Conservation (phyloP, 2,113 vertebrate genomes). For the Scomber scombrus region DNA sequence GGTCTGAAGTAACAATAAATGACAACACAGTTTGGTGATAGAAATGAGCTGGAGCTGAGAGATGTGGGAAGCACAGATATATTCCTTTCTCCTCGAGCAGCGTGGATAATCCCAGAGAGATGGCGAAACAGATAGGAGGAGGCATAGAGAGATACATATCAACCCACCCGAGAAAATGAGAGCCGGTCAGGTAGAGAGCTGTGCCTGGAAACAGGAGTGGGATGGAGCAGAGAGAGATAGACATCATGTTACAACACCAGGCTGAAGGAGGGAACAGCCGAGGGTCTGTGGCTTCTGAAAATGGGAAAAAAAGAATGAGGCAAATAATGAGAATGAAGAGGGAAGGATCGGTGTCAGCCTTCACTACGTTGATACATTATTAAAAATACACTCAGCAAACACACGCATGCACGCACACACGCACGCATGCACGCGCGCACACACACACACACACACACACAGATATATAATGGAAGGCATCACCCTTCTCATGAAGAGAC, state of each 20-base stretch:
- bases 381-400: slow-evolving; percentile 47
- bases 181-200: slow-evolving; percentile 20
- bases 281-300: neutral
- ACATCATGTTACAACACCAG: slow-evolving; percentile 8
- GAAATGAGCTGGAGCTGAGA: slow-evolving; percentile 15
- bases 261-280: slow-evolving; percentile 8
- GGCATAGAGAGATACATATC: slow-evolving; percentile 39
- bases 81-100: neutral
- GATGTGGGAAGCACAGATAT: slow-evolving; percentile 26
- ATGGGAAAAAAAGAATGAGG: slow-evolving; percentile 11
- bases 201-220: slow-evolving; percentile 18
- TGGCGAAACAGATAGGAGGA: slow-evolving; percentile 38
- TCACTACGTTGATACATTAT: slow-evolving; percentile 64
- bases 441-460: slow-evolving; percentile 31
- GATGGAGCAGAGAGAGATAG: slow-evolving; percentile 16
- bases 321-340: slow-evolving; percentile 33
- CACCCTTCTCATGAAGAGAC: slow-evolving; percentile 2
- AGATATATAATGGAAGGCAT: slow-evolving; percentile 35
- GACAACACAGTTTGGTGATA: slow-evolving; percentile 21
- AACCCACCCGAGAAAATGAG: slow-evolving; percentile 23
- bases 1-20: slow-evolving; percentile 6
- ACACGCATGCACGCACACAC: slow-evolving; percentile 31
- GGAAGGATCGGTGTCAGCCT: slow-evolving; percentile 48
- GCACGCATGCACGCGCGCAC: no score
- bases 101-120: slow-evolving; percentile 43